phyloP scores from a whole-genome alignment of 2,797 vertebrate species.

The Eulemur coronatus region DNA sequence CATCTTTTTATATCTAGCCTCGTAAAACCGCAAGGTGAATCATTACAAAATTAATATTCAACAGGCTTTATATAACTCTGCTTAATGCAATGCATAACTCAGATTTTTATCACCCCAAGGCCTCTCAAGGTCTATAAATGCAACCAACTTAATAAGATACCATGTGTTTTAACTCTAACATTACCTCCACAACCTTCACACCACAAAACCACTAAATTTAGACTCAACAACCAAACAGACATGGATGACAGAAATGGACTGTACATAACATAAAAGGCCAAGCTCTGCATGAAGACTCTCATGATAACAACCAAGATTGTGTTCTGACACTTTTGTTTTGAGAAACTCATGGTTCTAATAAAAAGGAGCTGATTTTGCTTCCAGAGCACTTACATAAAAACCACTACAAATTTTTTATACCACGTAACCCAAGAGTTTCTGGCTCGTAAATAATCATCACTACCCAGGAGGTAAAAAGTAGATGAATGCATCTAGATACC shows the following conservation, averaged over 20 bases:
- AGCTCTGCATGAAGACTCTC: neutral
- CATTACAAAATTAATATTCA: conserved; percentile 80
- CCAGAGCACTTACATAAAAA: neutral
- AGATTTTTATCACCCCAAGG: conserved; percentile 59
- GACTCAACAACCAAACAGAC: neutral
- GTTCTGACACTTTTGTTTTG: neutral
- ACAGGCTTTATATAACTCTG: conserved; percentile 74
- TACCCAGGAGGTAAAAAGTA: neutral
- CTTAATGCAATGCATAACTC: conserved; percentile 67
- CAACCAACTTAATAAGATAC: conserved; percentile 48
- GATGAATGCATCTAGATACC: neutral
- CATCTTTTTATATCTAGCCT: conserved; percentile 75
- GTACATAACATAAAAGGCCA: neutral
- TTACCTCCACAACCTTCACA: neutral
- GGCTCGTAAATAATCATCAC: neutral
- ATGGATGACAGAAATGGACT: neutral
- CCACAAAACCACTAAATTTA: conserved; percentile 9
- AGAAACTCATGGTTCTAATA: neutral
- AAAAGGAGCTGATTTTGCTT: neutral
- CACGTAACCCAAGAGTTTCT: neutral
- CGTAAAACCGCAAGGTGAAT: conserved; percentile 75
- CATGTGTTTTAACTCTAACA: conserved; percentile 43
- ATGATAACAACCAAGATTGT: neutral
- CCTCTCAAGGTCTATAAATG: conserved; percentile 67
- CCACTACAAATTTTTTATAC: neutral